Evolutionary conservation across 2,888 invertebrate genomes (phyloP).

Genomic region (Octodonta nipae): DNA sequence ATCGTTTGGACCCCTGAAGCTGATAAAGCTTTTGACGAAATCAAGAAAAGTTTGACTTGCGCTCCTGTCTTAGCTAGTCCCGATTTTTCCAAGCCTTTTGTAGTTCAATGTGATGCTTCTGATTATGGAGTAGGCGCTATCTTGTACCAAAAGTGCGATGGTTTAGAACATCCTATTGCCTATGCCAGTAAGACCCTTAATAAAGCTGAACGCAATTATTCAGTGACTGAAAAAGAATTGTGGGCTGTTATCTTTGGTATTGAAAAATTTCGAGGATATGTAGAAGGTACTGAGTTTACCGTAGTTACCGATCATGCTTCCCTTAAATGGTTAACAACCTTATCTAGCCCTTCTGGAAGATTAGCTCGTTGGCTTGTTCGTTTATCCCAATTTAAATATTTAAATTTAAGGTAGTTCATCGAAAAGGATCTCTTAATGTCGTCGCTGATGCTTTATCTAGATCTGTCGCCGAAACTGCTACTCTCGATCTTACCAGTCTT

Average conservation of each 20-base stretch:
- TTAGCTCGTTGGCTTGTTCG: conserved; percentile 18
- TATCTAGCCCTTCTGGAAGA: conserved; percentile 19
- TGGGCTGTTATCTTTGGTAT: conserved; percentile 13
- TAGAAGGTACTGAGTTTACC: conserved; percentile 16
- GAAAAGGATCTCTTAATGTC: conserved; percentile 16
- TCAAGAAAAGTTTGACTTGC: conserved; percentile 11
- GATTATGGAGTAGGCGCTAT: conserved; percentile 12
- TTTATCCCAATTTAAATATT: conserved; percentile 13
- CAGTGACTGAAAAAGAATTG: conserved; percentile 15
- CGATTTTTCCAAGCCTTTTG: conserved; percentile 11
- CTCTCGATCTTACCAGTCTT: no score
- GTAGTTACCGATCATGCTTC: conserved; percentile 19
- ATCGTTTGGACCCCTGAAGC: conserved; percentile 12
- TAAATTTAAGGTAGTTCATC: no score
- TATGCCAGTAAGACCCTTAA: conserved; percentile 10
- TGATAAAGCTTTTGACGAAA: conserved; percentile 9
- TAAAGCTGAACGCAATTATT: conserved; percentile 12
- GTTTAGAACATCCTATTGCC: conserved; percentile 10
- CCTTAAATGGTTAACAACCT: conserved; percentile 17
- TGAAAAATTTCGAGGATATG: conserved; percentile 17
- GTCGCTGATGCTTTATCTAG: conserved; percentile 24
- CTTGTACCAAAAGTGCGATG: conserved; percentile 8
- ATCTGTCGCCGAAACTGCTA: no score
- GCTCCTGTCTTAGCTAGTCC: conserved; percentile 15
- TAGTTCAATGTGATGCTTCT: conserved; percentile 13